Base-by-base conservation (phyloP, 2,113 vertebrate genomes). In the Osmerus mordax region DNA sequence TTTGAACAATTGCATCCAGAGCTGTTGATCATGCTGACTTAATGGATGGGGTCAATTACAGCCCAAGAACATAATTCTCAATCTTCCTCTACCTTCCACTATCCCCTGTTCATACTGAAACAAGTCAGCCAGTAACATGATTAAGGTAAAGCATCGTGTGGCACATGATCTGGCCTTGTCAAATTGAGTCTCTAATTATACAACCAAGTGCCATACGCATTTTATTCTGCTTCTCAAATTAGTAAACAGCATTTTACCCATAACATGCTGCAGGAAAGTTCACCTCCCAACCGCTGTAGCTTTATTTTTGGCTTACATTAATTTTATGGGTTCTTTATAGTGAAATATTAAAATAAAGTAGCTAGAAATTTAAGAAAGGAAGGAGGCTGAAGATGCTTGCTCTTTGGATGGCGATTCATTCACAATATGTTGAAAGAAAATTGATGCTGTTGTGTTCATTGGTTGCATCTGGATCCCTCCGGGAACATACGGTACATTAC, bases 171-270 rank as follows among this genome's bases (percentile, higher is more conserved):
- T 72, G n/a, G 59, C 21, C 66, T 58, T 41, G 54, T 77, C 70
- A 70, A 81, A 82, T 41, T 79, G 67, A 54, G 70, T 55, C 58
- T 73, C 63, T 70, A 84, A 80, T 87, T 77, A 78, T 81, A 7
- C 81, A 88, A 88, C 86, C 65, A 83, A 82, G 73, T 25, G 69
- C 77, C 64, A 73, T 68, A 68, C 64, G 86, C 66, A 74, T 81
- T 85, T 88, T 82, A 87, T 87, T 87, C 69, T 67, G 62, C 62
- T 75, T 29, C 52, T 68, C 18, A 84, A 86, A 85, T 85, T 79
- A 72, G 79, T 81, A 87, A 87, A 87, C 71, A 67, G 72, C 5
- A 84, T 84, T 83, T 85, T 79, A 68, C 47, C 21, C 67, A 21
- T 56, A 69, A 41, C 18, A 59, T 19, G 2, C n/a, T 41, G 36